Evolutionary conservation across 2,888 invertebrate genomes (phyloP).

Genomic region (Temnothorax ravouxi): DNA sequence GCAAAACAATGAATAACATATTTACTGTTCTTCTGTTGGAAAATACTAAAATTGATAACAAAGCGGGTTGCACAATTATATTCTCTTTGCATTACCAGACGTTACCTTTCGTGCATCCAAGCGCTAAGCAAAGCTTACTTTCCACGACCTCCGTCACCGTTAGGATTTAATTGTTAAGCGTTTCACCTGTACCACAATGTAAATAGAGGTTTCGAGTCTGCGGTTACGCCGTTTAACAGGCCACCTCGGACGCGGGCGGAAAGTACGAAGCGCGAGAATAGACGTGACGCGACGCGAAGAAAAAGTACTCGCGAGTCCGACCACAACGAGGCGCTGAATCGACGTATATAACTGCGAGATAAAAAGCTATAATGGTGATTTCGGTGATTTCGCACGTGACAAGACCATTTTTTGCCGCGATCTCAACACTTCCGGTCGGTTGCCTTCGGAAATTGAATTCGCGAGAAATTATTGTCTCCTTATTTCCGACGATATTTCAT

Average conservation of each 20-base stretch:
- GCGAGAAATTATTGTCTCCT: conserved; percentile 40
- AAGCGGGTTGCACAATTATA: not conserved
- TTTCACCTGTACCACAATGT: conserved; percentile 30
- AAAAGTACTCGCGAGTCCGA: conserved; percentile 11
- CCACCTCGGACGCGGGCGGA: not conserved
- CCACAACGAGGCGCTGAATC: conserved; percentile 35
- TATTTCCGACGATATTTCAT: conserved; percentile 19
- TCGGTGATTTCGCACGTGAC: conserved; percentile 6
- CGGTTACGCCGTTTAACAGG: conserved; percentile 59
- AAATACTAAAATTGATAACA: not conserved
- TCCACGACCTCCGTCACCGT: not conserved
- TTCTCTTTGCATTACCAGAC: not conserved
- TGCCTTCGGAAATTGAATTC: conserved; percentile 44
- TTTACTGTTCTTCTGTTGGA: not conserved
- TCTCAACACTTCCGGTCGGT: conserved; percentile 43
- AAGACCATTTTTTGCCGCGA: conserved; percentile 38
- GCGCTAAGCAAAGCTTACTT: not conserved
- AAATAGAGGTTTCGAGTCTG: conserved; percentile 56
- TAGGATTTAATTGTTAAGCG: conserved; percentile 35
- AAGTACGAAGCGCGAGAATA: conserved; percentile 11
- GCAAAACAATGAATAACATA: not conserved
- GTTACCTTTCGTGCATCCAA: not conserved
- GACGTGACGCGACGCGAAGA: not conserved
- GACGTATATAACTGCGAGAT: conserved; percentile 38
- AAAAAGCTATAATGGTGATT: conserved; percentile 54